Evolutionary conservation across 2,888 invertebrate species (phyloP).

Genomic region (Hanleya hanleyi): DNA sequence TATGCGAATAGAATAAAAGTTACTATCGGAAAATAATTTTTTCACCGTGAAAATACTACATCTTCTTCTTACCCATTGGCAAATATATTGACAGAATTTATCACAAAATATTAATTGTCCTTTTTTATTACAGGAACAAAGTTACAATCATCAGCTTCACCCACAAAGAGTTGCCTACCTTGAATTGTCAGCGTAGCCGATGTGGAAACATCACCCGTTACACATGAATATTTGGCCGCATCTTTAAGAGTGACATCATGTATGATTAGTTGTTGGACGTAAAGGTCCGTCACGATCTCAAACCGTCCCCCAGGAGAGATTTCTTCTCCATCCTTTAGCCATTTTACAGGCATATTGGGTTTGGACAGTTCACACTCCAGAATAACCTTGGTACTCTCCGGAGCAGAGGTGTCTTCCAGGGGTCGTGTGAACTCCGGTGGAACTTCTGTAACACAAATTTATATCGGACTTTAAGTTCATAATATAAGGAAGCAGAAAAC

Average conservation of each 20-base stretch:
- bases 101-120: too few species aligned
- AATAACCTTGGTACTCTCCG: constrained; percentile 53
- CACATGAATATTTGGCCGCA: constrained; percentile 48
- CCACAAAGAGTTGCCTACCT: too few species aligned
- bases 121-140: too few species aligned
- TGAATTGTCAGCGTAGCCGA: constrained; percentile 38
- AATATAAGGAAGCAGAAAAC: too few species aligned
- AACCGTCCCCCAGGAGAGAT: constrained; percentile 33
- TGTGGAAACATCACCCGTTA: constrained; percentile 45
- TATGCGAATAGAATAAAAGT: too few species aligned
- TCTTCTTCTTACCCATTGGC: too few species aligned
- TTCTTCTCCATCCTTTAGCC: constrained; percentile 61
- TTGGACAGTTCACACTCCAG: constrained; percentile 62
- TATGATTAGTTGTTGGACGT: constrained; percentile 80
- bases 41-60: too few species aligned
- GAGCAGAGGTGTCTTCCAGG: constrained; percentile 51
- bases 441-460: constrained; percentile 51
- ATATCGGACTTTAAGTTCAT: too few species aligned
- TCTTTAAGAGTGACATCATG: constrained; percentile 76
- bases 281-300: constrained; percentile 28
- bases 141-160: too few species aligned
- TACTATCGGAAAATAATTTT: too few species aligned
- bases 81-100: too few species aligned
- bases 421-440: constrained; percentile 54
- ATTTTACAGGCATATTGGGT: constrained; percentile 52